Percentiles rank a stretch among this genome's conserved stretches.
phyloP scores from a whole-genome alignment of 2,888 invertebrate species.

The Lasioglossum calceatum region DNA sequence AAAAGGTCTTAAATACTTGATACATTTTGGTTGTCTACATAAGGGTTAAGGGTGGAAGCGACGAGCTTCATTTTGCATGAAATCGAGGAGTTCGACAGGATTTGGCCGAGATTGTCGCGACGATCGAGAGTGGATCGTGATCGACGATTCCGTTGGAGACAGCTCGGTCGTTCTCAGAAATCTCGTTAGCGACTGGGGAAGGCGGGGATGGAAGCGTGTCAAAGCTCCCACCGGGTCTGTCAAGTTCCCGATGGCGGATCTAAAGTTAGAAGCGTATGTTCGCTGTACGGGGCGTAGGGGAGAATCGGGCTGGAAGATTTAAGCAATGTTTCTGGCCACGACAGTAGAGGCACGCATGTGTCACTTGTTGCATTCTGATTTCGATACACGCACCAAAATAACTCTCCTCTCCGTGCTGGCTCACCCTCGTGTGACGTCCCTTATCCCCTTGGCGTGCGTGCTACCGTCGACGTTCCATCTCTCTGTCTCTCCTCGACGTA shows the following conservation, averaged over 20 bases:
- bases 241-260: slow-evolving; percentile 44
- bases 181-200: background rate
- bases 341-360: slow-evolving; percentile 70
- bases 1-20: too few species aligned
- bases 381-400: slow-evolving; percentile 79
- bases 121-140: background rate
- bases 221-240: slow-evolving; percentile 16
- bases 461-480: slow-evolving; percentile 44
- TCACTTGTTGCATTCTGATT: slow-evolving; percentile 82
- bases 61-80: too few species aligned
- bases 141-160: background rate
- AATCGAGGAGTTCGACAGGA: too few species aligned
- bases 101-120: background rate
- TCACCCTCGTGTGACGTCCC: slow-evolving; percentile 47
- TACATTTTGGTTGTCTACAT: too few species aligned
- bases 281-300: slow-evolving; percentile 51
- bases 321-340: slow-evolving; percentile 64
- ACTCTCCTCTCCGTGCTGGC: slow-evolving; percentile 65
- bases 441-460: slow-evolving; percentile 59
- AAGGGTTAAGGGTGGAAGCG: too few species aligned
- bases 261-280: slow-evolving; percentile 57
- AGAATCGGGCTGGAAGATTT: slow-evolving; percentile 52
- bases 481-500: slow-evolving; percentile 30
- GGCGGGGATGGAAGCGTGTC: background rate
- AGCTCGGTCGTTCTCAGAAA: background rate